Conservation (phyloP, 2,888 invertebrate species). For the Latrodectus elegans region DNA sequence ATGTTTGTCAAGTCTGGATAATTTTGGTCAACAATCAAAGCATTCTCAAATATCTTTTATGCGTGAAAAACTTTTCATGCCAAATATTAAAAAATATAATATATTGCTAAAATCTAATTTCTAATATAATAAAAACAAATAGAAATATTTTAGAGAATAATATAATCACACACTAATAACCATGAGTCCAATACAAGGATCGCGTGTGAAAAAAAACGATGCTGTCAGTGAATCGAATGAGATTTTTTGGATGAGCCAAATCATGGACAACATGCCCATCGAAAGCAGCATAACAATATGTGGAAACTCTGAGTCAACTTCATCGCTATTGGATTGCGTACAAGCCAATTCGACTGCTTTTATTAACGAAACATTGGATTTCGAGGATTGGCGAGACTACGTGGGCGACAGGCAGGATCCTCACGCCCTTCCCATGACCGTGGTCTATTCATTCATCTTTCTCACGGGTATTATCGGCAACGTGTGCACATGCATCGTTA, state of each 20-base stretch:
- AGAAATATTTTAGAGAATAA: no score
- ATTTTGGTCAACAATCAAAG: background rate
- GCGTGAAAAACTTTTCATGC: background rate
- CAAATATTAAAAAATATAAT: constrained; percentile 18
- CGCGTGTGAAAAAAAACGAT: constrained; percentile 6
- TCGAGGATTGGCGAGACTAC: constrained; percentile 1
- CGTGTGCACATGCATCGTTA: constrained; percentile 85
- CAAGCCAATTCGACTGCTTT: constrained; percentile 8
- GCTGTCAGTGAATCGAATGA: constrained; percentile 1
- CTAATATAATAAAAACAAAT: no score
- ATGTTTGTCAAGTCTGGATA: background rate
- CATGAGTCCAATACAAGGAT: constrained; percentile 15
- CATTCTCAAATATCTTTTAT: no score
- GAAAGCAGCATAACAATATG: constrained; percentile 19
- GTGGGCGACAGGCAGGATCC: constrained; percentile 67
- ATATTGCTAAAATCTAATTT: background rate
- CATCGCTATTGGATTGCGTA: constrained; percentile 3
- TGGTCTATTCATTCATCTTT: constrained; percentile 83
- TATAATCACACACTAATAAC: no score
- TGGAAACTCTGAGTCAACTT: background rate
- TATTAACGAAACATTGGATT: constrained; percentile 20
- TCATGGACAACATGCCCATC: constrained; percentile 24
- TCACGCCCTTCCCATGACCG: constrained; percentile 77
- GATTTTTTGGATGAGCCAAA: constrained; percentile 30
- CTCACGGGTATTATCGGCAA: constrained; percentile 85